A percentile compares a stretch with the other conserved stretches of the same genome.
Conservation (phyloP, 2,113 vertebrate genomes). For the Leptocoma aspasia region DNA sequence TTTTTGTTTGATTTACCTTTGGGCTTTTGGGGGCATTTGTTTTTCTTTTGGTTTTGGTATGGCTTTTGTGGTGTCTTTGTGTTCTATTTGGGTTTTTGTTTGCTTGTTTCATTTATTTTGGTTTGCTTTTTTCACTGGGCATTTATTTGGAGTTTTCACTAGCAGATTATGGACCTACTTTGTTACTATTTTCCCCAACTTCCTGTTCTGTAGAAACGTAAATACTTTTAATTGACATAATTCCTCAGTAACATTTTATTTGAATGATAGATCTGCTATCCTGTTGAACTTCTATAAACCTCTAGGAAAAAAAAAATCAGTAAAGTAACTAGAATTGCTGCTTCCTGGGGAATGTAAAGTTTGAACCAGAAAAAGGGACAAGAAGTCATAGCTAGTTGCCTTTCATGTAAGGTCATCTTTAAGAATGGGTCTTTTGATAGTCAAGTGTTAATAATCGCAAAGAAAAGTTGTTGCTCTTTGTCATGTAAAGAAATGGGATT, state of each 20-base stretch:
- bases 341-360: not conserved
- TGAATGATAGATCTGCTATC: not conserved
- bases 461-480: constrained; percentile 28
- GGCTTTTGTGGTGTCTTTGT: not conserved
- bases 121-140: not conserved
- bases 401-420: constrained; percentile 16
- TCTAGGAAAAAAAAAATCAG: not conserved
- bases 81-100: not conserved
- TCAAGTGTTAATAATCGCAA: constrained; percentile 21
- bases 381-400: not conserved
- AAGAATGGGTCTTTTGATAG: constrained; percentile 30
- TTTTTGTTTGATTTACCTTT: not conserved
- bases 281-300: not conserved
- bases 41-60: not conserved
- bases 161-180: not conserved
- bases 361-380: not conserved
- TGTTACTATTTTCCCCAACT: not conserved
- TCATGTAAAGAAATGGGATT: constrained; percentile 32
- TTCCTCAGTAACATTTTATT: not conserved
- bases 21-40: not conserved
- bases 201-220: not conserved
- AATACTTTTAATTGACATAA: not conserved
- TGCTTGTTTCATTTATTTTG: not conserved
- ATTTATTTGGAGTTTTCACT: not conserved
- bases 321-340: not conserved